Percentiles rank a stretch among this genome's conserved stretches.
Conservation (phyloP, 2,797 vertebrate genomes). For the Tympanoctomys barrerae region DNA sequence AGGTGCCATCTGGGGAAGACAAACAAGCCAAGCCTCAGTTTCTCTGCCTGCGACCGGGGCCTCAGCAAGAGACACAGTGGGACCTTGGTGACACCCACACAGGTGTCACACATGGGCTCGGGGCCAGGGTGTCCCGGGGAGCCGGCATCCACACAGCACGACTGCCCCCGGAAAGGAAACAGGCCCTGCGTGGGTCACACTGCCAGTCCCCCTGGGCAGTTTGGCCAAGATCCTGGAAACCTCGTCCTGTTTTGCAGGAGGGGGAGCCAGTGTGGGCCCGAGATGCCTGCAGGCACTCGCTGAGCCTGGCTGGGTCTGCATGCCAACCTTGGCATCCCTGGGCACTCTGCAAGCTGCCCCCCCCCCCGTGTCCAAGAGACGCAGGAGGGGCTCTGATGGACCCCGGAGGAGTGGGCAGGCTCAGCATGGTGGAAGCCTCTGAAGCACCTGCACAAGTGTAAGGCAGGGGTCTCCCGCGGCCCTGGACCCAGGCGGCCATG, state of each 20-base stretch:
- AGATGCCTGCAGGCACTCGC: accelerated
- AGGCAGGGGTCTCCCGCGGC: accelerated
- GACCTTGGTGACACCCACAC: accelerated
- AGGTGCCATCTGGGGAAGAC: accelerated
- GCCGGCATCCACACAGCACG: accelerated
- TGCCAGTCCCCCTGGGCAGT: too few species aligned
- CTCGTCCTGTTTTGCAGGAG: not conserved
- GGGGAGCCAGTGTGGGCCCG: not conserved
- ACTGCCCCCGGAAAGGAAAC: not conserved
- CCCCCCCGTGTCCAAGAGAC: not conserved
- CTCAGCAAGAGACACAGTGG: accelerated
- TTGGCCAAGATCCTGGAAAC: not conserved
- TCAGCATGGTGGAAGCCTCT: not conserved
- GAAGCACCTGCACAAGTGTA: not conserved
- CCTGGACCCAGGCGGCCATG: accelerated
- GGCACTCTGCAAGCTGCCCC: not conserved
- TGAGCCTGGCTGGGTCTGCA: not conserved
- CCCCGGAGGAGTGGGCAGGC: not conserved
- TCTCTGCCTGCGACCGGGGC: not conserved
- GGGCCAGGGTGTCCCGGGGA: not conserved
- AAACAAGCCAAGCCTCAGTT: not conserved
- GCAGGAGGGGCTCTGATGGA: not conserved
- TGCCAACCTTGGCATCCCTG: not conserved
- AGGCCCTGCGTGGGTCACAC: not conserved
- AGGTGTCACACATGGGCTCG: accelerated